Evolutionary conservation across 2,797 vertebrate genomes (phyloP).

Genomic region (Bryconaethiops microstoma): DNA sequence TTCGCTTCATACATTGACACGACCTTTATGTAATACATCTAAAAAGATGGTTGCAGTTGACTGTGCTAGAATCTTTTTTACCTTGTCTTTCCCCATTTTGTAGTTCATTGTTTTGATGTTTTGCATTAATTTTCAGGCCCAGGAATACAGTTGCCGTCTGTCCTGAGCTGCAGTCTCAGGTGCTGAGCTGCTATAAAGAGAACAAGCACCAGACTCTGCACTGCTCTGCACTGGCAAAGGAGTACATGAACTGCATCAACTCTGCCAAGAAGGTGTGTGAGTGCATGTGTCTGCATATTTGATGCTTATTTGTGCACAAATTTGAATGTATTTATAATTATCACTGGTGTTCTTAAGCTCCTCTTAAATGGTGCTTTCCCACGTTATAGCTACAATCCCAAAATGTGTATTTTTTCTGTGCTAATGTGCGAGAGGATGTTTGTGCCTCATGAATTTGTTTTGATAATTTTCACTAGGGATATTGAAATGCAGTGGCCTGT

Average conservation of each 20-base stretch:
- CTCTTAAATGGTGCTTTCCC: not conserved
- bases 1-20: not conserved
- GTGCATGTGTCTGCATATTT: not conserved
- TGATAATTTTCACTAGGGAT: conserved; percentile 52
- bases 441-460: conserved; percentile 43
- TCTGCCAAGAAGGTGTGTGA: conserved; percentile 83
- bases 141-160: conserved; percentile 79
- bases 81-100: conserved; percentile 11
- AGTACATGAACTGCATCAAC: conserved; percentile 89
- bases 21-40: not conserved
- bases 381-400: not conserved
- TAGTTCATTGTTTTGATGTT: conserved; percentile 5
- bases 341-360: not conserved
- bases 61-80: not conserved
- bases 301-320: not conserved
- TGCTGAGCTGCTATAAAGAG: conserved; percentile 88
- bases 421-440: conserved; percentile 33
- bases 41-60: not conserved
- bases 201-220: conserved; percentile 85
- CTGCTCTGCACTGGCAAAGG: conserved; percentile 87
- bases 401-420: conserved; percentile 14
- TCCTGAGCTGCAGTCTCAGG: conserved; percentile 84
- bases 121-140: conserved; percentile 62
- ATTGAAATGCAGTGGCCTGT: conserved; percentile 52
- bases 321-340: conserved; percentile 7